Base-by-base conservation (phyloP, 2,113 vertebrate genomes). In the Synchiropus splendidus region DNA sequence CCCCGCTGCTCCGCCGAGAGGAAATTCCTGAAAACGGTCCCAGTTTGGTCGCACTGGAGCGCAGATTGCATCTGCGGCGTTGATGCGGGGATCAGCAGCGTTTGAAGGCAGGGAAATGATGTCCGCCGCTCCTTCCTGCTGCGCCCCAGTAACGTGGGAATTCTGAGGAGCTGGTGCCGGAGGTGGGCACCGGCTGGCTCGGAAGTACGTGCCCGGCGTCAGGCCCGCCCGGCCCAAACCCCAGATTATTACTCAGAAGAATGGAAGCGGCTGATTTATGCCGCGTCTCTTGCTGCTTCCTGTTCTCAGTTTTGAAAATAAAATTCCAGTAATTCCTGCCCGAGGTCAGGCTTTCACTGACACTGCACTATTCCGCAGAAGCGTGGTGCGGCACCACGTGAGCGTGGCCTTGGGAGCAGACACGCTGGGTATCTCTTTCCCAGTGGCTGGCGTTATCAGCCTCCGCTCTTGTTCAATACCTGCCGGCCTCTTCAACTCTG, bases 111-210 rank as follows among this genome's bases (percentile, higher is more conserved):
- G 67, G 85, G 80, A 85, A 86, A 86, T 85, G 61, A 74, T 67
- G 81, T 85, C 83, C 75, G 82, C 83, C 83, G 83, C 79, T 80
- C 81, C 78, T 87, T 88, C 86, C 86, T 87, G 81, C 72, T 79
- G 73, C 40, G 42, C 51, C 64, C 27, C 27, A 55, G 21, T 80
- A 84, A 78, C 85, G 85, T 87, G 86, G 86, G 86, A 88, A 88
- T 61, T 58, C 54, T 64, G 52, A 48, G 51, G n/a, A 43, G 66
- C 32, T 15, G 45, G 61, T 47, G 72, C 38, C 51, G 45, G 37
- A 37, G 9, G 37, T 61, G 67, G 76, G 73, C 75, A 67, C 49
- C 15, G 60, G 58, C 59, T 4, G 60, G 13, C 30, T 36, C 42
- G 57, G 36, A 58, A 58, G 66, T 86, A 87, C 83, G 83, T 87